Base-by-base conservation (phyloP, 1,140 invertebrate species). In the Manduca sexta region DNA sequence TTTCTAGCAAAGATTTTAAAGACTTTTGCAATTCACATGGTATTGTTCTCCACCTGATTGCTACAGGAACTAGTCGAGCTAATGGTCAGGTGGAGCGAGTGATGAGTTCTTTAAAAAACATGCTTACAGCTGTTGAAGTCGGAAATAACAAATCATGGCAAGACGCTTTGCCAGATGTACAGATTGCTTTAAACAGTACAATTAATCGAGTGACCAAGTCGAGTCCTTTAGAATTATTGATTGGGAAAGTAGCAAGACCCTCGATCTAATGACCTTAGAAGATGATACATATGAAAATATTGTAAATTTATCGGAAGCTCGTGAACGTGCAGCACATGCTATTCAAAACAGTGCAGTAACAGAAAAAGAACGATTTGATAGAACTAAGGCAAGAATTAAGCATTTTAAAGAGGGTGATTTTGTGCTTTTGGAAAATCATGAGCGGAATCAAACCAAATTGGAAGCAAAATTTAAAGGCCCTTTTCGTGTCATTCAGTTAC, bases 211-310 rank as follows among this genome's bases (percentile, higher is more conserved):
- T 69, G 2, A 74, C 68, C 0, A 69, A 64, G 30, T 39, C 56
- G 3, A 65, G 61, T 52, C 68, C 69, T 29, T 42, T 77, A 34
- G 64, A 77, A 42, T 37, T 77, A 16, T 49, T 74, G 17, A 61
- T 73, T 16, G 69, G 74, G 12, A 63, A 62, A 37, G 59, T 68
- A 8, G 65, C 67, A 37, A 60, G 68, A 47, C 74, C 72, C 7
- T 21, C 2, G 21, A 21, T 7, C 7, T 21, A 21, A 55, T 73
- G 43, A 21, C n/a, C n/a, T n/a, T n/a, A n/a, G n/a, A n/a, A n/a
- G n/a, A n/a, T n/a, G n/a, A n/a, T n/a, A n/a, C n/a, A n/a, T n/a
- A n/a, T n/a, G n/a, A n/a, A n/a, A n/a, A n/a, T n/a, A n/a, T n/a
- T n/a, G n/a, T n/a, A n/a, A n/a, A n/a, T n/a, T n/a, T n/a, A n/a